A percentile compares a stretch with the other conserved stretches of the same genome.
Conservation (phyloP, 2,797 vertebrate species). For the Mormyrops boulengeri region DNA sequence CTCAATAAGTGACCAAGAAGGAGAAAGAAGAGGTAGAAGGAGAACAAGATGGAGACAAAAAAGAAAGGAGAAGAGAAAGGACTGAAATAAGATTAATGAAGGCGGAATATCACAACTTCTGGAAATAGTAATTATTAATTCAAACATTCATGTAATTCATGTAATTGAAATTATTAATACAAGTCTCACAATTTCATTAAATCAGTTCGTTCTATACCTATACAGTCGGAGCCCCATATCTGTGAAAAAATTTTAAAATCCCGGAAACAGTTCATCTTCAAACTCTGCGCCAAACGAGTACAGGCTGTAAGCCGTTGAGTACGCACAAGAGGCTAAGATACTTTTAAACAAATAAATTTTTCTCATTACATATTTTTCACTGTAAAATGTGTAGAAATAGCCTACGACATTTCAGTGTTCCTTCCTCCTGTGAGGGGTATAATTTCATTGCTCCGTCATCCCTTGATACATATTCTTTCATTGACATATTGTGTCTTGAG, state of each 20-base stretch:
- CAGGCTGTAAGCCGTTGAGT: not conserved
- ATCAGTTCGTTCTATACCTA: not conserved
- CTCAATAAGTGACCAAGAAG: not conserved
- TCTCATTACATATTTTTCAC: not conserved
- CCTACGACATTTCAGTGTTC: not conserved
- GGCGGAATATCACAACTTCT: not conserved
- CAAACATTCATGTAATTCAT: not conserved
- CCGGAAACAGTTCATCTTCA: not conserved
- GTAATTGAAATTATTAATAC: no score
- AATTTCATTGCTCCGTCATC: not conserved
- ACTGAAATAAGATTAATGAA: not conserved
- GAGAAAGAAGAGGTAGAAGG: not conserved
- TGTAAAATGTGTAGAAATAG: not conserved
- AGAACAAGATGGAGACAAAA: conserved; percentile 24
- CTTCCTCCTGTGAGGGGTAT: not conserved
- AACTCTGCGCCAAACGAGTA: not conserved
- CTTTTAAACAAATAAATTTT: not conserved
- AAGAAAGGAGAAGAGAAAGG: not conserved
- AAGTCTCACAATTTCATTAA: not conserved
- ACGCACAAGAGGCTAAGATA: not conserved
- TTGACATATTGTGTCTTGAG: not conserved
- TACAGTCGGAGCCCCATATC: not conserved
- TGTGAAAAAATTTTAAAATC: not conserved
- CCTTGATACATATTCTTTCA: not conserved
- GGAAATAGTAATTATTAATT: not conserved